Conservation (phyloP, 2,113 vertebrate species). For the Ailurus styani region DNA sequence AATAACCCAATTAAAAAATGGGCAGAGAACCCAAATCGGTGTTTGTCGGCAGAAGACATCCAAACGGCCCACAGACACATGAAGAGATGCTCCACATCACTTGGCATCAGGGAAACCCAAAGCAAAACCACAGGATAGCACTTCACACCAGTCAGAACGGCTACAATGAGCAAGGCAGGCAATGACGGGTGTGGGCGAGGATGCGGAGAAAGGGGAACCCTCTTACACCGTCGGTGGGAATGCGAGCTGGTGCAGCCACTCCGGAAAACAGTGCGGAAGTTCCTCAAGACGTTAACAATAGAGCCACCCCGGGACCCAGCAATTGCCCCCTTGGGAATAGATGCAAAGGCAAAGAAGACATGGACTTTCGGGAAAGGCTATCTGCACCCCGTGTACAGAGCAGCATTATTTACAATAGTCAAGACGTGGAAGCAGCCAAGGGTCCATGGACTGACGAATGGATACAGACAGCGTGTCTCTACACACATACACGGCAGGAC, state of each 20-base stretch:
- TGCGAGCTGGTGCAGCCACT: not conserved
- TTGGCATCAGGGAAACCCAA: not conserved
- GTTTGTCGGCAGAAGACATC: not conserved
- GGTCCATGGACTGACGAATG: not conserved
- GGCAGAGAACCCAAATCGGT: not conserved
- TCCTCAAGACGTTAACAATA: too few relatives aligned
- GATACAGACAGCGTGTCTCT: not conserved
- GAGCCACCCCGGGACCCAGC: not conserved
- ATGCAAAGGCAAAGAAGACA: not conserved
- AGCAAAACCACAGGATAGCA: not conserved
- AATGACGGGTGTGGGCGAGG: not conserved
- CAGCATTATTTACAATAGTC: not conserved
- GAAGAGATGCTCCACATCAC: not conserved
- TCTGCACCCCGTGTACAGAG: not conserved
- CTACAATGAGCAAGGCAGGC: not conserved
- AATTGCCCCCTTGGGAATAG: not conserved
- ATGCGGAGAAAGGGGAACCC: not conserved
- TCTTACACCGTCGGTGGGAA: not conserved
- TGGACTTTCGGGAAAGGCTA: not conserved
- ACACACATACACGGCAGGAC: not conserved
- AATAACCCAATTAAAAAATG: not conserved
- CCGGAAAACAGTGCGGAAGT: not conserved
- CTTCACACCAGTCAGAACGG: not conserved
- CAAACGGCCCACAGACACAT: not conserved
- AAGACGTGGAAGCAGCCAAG: not conserved